Conservation (phyloP, 2,113 vertebrate genomes). For the Halichoeres trimaculatus region DNA sequence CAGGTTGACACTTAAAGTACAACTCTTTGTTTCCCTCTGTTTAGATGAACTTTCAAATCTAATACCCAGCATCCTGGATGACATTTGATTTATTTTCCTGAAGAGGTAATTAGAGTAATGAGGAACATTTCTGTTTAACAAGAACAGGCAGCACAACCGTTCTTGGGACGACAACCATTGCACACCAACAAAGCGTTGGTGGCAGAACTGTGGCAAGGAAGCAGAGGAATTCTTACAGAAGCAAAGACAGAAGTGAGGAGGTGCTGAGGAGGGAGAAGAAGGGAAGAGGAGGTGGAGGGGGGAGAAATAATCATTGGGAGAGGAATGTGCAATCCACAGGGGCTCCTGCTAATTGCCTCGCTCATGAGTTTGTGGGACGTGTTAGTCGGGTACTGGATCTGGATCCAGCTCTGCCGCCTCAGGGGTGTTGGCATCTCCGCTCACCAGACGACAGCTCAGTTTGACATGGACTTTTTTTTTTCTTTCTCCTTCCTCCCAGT, state of each 20-base stretch:
- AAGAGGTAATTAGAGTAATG: constrained; percentile 65
- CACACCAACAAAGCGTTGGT: constrained; percentile 35
- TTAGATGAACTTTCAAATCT: constrained; percentile 43
- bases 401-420: constrained; percentile 74
- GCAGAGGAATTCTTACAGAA: constrained; percentile 35
- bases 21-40: constrained; percentile 17
- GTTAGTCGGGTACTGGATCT: constrained; percentile 75
- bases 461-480: constrained; percentile 65
- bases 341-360: constrained; percentile 82
- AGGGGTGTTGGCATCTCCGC: constrained; percentile 77
- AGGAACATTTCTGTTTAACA: constrained; percentile 45
- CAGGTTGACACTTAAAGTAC: constrained; percentile 41
- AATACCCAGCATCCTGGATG: constrained; percentile 55
- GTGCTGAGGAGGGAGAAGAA: not conserved
- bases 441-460: constrained; percentile 79
- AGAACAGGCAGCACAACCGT: constrained; percentile 32
- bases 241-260: constrained; percentile 26
- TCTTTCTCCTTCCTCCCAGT: constrained; percentile 34
- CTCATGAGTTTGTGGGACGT: constrained; percentile 76
- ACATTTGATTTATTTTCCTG: constrained; percentile 52
- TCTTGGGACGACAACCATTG: constrained; percentile 20
- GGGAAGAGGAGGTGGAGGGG: not conserved
- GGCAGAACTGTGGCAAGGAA: constrained; percentile 44
- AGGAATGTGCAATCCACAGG: constrained; percentile 76
- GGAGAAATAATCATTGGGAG: constrained; percentile 70